phyloP scores from a whole-genome alignment of 2,888 invertebrate genomes.

The Chrysopilus asiliformis region DNA sequence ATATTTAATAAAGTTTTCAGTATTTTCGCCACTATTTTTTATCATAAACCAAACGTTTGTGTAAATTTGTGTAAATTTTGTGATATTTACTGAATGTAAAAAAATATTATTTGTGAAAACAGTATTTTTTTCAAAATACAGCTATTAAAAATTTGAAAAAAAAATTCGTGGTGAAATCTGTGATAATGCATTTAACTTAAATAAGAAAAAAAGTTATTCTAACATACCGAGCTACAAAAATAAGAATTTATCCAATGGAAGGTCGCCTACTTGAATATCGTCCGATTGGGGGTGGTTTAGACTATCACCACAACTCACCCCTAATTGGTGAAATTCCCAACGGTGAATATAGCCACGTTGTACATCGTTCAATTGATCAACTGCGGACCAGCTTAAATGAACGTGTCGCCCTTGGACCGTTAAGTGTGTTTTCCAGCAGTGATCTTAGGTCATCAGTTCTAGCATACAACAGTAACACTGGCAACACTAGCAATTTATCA shows the following conservation, averaged over 20 bases:
- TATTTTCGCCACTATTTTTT: no score
- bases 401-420: constrained; percentile 42
- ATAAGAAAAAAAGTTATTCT: constrained; percentile 1
- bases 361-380: constrained; percentile 52
- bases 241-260: constrained; percentile 34
- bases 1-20: no score
- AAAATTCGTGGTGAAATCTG: constrained; percentile 1
- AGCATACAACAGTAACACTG: constrained; percentile 21
- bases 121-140: not conserved
- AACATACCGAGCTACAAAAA: not conserved
- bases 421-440: constrained; percentile 31
- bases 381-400: constrained; percentile 45
- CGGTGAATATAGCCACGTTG: constrained; percentile 48
- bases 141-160: not conserved
- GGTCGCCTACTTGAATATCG: constrained; percentile 44
- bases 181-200: no score
- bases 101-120: constrained; percentile 2
- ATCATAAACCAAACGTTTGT: no score
- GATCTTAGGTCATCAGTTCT: constrained; percentile 31
- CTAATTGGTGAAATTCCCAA: constrained; percentile 53
- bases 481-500: no score
- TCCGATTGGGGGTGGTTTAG: constrained; percentile 45
- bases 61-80: no score
- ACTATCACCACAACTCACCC: constrained; percentile 51
- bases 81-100: no score